phyloP scores from a whole-genome alignment of 2,113 vertebrate genomes.

The Myiozetetes cayanensis region DNA sequence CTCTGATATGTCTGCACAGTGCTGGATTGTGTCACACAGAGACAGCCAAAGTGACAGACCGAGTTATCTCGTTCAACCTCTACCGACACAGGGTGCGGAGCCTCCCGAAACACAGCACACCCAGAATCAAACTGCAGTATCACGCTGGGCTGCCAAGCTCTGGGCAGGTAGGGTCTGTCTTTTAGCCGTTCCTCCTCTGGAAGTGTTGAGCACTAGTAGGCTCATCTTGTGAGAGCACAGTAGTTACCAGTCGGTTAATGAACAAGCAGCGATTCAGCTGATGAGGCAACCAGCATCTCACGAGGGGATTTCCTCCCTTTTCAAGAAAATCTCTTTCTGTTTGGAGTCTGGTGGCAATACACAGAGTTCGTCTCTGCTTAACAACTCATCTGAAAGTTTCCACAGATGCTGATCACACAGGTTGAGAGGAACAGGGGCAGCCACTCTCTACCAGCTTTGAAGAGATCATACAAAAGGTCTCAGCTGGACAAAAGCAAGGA shows the following conservation, averaged over 20 bases:
- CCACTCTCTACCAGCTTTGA: background rate
- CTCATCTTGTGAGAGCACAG: background rate
- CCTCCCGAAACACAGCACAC: background rate
- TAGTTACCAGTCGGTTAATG: rapidly evolving
- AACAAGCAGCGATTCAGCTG: background rate
- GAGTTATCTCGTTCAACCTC: background rate
- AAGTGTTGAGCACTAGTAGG: background rate
- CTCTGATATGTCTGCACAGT: rapidly evolving
- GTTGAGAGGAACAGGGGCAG: background rate
- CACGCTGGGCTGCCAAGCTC: background rate
- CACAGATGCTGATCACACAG: background rate
- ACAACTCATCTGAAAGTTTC: background rate
- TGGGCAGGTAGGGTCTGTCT: background rate
- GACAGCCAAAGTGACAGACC: background rate
- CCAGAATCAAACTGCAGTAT: background rate
- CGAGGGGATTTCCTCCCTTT: background rate
- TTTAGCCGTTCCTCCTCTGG: background rate
- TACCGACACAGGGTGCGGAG: rapidly evolving
- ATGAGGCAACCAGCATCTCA: background rate
- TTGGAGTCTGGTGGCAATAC: background rate
- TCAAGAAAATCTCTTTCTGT: background rate
- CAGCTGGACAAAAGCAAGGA: background rate
- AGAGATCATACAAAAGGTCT: background rate
- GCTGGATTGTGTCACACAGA: no score
- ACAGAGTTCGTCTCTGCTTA: background rate